phyloP scores from a whole-genome alignment of 2,888 invertebrate genomes.

The Anthophora plumipes region DNA sequence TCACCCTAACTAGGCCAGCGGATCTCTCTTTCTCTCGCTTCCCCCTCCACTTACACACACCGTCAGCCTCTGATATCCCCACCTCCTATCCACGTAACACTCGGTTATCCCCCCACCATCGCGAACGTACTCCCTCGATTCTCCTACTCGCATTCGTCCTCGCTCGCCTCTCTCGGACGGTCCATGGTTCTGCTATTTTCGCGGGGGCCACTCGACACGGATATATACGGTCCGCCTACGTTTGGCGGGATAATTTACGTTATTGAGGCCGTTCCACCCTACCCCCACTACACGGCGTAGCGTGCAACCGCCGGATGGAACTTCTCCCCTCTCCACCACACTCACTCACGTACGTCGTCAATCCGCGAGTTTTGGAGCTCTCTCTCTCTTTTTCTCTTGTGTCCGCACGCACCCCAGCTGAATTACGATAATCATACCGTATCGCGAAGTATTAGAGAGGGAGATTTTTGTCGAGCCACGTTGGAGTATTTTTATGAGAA shows the following conservation, averaged over 20 bases:
- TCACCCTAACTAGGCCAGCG: conserved; percentile 83
- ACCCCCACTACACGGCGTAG: conserved; percentile 23
- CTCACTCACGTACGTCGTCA: too few relatives aligned
- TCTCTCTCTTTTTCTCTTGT: too few relatives aligned
- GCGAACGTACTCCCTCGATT: conserved; percentile 7
- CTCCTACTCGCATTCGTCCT: conserved; percentile 18
- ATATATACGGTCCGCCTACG: conserved; percentile 71
- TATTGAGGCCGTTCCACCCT: conserved; percentile 74
- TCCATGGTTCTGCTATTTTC: conserved; percentile 79
- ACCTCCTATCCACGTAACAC: conserved; percentile 53
- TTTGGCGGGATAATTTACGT: conserved; percentile 77
- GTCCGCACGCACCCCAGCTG: not conserved
- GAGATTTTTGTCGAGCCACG: too few relatives aligned
- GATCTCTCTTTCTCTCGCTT: conserved; percentile 70
- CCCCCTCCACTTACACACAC: too few relatives aligned
- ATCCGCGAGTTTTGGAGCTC: not conserved
- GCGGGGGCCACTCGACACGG: conserved; percentile 77
- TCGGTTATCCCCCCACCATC: conserved; percentile 25
- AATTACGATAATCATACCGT: conserved; percentile 22
- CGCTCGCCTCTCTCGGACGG: conserved; percentile 59
- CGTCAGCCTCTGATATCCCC: conserved; percentile 40
- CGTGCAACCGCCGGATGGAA: conserved; percentile 35
- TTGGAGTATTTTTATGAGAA: too few relatives aligned
- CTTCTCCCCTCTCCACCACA: not conserved
- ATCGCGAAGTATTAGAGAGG: too few relatives aligned